phyloP scores from a whole-genome alignment of 2,113 vertebrate genomes.

The Zootoca vivipara region DNA sequence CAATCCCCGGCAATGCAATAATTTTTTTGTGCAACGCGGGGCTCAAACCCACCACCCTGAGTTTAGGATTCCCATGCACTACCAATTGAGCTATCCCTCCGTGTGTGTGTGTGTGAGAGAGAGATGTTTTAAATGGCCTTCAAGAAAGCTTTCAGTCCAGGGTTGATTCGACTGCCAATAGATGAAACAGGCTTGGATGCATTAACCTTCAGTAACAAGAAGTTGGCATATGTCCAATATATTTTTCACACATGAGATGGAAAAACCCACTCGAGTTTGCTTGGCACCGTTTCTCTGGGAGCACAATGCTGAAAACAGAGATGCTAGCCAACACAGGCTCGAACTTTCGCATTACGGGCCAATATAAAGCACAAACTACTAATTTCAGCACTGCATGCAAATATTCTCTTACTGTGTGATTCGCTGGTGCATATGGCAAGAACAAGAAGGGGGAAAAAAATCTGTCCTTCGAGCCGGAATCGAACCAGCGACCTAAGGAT shows the following conservation, averaged over 20 bases:
- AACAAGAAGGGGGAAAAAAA: rapidly evolving
- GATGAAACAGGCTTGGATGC: no score
- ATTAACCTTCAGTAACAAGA: no score
- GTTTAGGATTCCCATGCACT: no score
- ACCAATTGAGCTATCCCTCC: no score
- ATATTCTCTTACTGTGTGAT: not conserved
- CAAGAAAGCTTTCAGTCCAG: no score
- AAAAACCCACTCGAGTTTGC: not conserved
- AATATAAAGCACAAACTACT: not conserved
- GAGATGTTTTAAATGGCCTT: no score
- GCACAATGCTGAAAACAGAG: not conserved
- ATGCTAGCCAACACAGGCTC: not conserved
- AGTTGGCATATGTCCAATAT: no score
- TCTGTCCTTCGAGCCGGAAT: constrained; percentile 84
- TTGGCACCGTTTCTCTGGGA: not conserved
- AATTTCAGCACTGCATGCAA: not conserved
- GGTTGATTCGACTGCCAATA: no score
- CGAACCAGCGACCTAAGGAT: constrained; percentile 91
- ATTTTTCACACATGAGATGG: not conserved
- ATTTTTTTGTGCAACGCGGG: no score
- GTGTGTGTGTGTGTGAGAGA: no score
- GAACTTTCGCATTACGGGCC: not conserved
- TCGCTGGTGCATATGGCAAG: not conserved
- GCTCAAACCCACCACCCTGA: no score
- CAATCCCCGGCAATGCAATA: no score